Conservation (phyloP, 2,797 vertebrate genomes). For the Neopelma chrysocephalum region DNA sequence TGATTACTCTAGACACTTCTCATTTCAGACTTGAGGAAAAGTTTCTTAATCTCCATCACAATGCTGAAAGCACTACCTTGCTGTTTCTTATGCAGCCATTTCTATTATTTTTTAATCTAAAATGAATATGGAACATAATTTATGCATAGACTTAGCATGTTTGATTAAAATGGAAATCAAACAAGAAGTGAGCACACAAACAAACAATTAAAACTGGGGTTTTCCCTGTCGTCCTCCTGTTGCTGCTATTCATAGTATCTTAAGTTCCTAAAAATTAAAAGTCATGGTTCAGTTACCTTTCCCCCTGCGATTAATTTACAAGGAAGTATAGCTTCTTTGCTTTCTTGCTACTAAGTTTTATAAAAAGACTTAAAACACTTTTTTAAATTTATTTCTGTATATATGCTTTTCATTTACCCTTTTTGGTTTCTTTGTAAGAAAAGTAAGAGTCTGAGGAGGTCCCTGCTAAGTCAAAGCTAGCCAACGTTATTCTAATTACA, state of each 20-base stretch:
- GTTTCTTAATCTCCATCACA: neutral
- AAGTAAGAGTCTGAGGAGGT: neutral
- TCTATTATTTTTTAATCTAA: neutral
- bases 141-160: neutral
- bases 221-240: neutral
- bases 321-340: neutral
- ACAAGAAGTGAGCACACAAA: neutral
- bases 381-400: neutral
- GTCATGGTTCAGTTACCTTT: neutral
- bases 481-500: neutral
- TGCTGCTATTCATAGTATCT: neutral
- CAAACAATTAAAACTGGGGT: neutral
- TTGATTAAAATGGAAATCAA: neutral
- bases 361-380: neutral
- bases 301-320: neutral
- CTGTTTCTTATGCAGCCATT: neutral
- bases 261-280: constrained; percentile 14
- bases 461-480: neutral
- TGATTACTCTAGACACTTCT: neutral
- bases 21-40: neutral
- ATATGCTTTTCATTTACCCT: neutral
- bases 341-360: neutral
- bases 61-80: neutral
- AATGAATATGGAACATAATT: neutral
- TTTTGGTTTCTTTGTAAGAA: neutral